Conservation (phyloP, 2,888 invertebrate species). For the Beris morrisii region DNA sequence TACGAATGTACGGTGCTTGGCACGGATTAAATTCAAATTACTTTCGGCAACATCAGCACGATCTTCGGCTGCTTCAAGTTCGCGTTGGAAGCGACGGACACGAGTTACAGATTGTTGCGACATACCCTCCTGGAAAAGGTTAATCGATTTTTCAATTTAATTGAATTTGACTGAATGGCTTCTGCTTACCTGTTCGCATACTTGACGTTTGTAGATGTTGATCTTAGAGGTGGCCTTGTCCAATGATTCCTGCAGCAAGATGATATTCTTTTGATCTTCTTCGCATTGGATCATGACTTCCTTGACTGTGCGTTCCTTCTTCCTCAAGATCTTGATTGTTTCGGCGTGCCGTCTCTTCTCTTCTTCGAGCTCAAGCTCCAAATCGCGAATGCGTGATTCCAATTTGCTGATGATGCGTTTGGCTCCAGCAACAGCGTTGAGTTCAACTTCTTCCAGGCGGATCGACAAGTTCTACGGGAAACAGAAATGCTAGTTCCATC, state of each 20-base stretch:
- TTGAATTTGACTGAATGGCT: neutral
- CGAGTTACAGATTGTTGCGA: conserved; percentile 91
- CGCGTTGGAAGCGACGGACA: conserved; percentile 97
- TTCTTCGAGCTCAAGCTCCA: conserved; percentile 93
- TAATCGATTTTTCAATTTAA: neutral
- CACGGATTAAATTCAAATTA: conserved; percentile 91
- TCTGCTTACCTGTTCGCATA: conserved; percentile 78
- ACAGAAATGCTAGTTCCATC: neutral
- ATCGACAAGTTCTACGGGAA: conserved; percentile 75
- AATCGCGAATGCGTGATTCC: conserved; percentile 90
- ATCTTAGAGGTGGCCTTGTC: conserved; percentile 88
- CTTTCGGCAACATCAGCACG: conserved; percentile 94
- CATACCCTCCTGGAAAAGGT: conserved; percentile 74
- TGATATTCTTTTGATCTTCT: conserved; percentile 95
- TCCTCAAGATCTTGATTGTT: conserved; percentile 95
- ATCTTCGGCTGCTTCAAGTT: conserved; percentile 96
- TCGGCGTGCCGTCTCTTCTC: conserved; percentile 97
- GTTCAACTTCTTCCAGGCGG: conserved; percentile 94
- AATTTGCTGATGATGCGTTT: conserved; percentile 97
- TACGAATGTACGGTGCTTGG: conserved; percentile 97
- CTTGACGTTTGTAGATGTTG: conserved; percentile 92
- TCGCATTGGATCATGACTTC: conserved; percentile 94
- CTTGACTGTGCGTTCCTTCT: conserved; percentile 96
- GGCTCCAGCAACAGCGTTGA: conserved; percentile 94
- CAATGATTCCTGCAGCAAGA: conserved; percentile 85